These are phyloP conservation scores for Pteronura brasiliensis DNA, from an alignment of 2,113 vertebrate genomes.

Conservation along the genomic window DNA sequence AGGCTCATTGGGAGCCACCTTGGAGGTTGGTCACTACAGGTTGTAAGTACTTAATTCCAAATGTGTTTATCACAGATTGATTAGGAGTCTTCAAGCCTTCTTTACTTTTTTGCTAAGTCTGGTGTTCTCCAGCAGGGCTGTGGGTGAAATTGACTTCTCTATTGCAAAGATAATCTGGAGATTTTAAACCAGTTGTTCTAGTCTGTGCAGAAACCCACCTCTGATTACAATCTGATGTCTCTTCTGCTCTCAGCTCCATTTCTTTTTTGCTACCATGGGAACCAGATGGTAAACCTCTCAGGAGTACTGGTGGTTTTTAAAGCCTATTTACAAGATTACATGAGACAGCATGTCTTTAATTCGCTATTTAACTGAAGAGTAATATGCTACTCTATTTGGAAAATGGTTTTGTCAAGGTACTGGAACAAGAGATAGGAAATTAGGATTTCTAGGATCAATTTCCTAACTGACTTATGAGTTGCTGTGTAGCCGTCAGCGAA, in stretches of 20 bases:
- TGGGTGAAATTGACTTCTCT: not conserved
- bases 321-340: slow-evolving; percentile 67
- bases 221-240: not conserved
- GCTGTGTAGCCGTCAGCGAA: slow-evolving; percentile 44
- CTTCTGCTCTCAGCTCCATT: not conserved
- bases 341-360: slow-evolving; percentile 60
- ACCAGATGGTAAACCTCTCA: slow-evolving; percentile 47
- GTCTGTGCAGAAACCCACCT: not conserved
- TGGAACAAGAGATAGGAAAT: slow-evolving; percentile 50
- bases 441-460: slow-evolving; percentile 61
- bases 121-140: not conserved
- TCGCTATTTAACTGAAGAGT: slow-evolving; percentile 46
- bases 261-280: not conserved
- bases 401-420: slow-evolving; percentile 61
- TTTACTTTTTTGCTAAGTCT: not conserved
- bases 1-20: not conserved
- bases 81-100: not conserved
- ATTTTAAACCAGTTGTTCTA: not conserved
- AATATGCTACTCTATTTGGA: slow-evolving; percentile 56
- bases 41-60: not conserved
- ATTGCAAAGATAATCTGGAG: not conserved
- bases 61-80: not conserved
- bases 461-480: slow-evolving; percentile 46
- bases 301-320: slow-evolving; percentile 65
- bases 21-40: not conserved